These are phyloP conservation scores for Heliconius hewitsoni DNA, from an alignment of 1,140 invertebrate species.

Conservation along the genomic window DNA sequence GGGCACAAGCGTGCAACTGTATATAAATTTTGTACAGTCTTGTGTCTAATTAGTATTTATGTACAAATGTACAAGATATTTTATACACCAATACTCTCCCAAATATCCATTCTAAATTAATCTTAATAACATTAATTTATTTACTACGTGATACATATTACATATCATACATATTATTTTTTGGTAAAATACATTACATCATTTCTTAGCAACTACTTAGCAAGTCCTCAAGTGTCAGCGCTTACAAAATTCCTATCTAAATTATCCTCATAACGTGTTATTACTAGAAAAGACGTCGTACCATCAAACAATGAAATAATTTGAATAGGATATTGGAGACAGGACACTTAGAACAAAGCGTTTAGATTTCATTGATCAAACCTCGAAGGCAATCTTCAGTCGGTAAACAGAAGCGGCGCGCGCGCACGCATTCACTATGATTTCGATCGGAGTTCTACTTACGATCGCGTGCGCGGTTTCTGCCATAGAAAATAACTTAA, in stretches of 20 bases:
- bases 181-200: background rate
- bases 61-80: too few species aligned
- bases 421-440: slow-evolving; percentile 65
- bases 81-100: too few species aligned
- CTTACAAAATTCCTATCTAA: background rate
- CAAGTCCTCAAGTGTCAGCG: background rate
- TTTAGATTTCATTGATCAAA: slow-evolving; percentile 50
- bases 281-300: slow-evolving; percentile 16
- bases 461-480: slow-evolving; percentile 54
- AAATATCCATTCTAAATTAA: background rate
- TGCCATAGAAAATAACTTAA: slow-evolving; percentile 46
- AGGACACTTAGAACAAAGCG: slow-evolving; percentile 38
- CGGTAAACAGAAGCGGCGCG: slow-evolving; percentile 54
- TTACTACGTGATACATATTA: too few species aligned
- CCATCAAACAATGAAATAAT: slow-evolving; percentile 54
- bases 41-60: too few species aligned
- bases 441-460: slow-evolving; percentile 46
- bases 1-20: too few species aligned
- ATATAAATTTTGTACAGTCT: too few species aligned
- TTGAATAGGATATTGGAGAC: slow-evolving; percentile 52
- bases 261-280: background rate
- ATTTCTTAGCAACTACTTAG: background rate
- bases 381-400: slow-evolving; percentile 60
- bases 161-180: background rate
- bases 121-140: background rate